Percentiles rank a stretch among this genome's conserved stretches.
These are phyloP conservation scores for Montipora sp. DNA, from an alignment of 64 coral and sea anemone species.

Conservation along the genomic window DNA sequence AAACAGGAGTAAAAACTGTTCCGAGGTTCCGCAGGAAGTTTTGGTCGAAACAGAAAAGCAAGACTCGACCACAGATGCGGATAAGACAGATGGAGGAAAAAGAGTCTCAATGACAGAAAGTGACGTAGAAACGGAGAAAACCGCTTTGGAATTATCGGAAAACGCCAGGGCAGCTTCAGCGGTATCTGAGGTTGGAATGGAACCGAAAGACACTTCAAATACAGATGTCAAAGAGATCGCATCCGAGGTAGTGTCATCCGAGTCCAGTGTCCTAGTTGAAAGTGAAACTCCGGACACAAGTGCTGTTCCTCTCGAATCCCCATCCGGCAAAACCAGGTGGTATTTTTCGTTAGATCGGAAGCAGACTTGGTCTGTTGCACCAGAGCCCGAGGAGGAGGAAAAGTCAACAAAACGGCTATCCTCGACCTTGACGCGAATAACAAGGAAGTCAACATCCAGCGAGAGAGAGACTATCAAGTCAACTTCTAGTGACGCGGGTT, in stretches of 20 bases:
- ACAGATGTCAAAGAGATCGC: not conserved
- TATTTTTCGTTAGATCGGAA: slow-evolving; percentile 15
- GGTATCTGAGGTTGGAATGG: slow-evolving; percentile 2
- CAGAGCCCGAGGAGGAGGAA: not conserved
- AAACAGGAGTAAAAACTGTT: not conserved
- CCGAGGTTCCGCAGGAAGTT: not conserved
- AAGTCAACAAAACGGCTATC: not conserved
- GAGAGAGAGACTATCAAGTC: not conserved
- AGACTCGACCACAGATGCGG: not conserved
- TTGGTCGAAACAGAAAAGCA: not conserved
- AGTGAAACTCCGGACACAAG: not conserved
- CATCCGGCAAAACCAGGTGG: slow-evolving; percentile 30
- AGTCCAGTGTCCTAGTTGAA: not conserved
- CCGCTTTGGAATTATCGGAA: not conserved
- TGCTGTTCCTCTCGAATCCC: not conserved
- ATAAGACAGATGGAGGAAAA: not conserved
- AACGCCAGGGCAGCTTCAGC: not conserved
- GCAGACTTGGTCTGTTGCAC: slow-evolving; percentile 19
- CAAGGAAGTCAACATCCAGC: slow-evolving; percentile 11
- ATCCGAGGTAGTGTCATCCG: not conserved
- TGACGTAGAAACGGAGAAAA: not conserved
- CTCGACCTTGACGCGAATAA: not conserved
- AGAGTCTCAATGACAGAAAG: not conserved
- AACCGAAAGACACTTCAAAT: not conserved
- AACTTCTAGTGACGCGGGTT: not conserved